Percentiles rank a stretch among this genome's conserved stretches.
Evolutionary conservation across 2,113 vertebrate genomes (phyloP).

Genomic region (Tragelaphus buxtoni): DNA sequence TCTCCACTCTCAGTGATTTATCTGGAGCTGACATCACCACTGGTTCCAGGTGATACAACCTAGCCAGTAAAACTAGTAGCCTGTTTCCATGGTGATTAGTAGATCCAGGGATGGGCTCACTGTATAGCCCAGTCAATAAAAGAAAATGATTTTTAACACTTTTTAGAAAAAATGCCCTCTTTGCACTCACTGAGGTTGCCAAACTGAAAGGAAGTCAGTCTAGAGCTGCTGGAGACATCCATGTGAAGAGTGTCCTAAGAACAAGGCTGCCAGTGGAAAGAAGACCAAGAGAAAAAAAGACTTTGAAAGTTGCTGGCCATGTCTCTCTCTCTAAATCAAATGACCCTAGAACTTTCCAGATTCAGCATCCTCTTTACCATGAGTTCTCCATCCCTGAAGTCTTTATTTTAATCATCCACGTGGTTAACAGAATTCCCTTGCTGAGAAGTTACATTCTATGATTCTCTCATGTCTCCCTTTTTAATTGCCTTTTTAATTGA

Average conservation of each 20-base stretch:
- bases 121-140: neutral
- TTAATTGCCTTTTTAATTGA: neutral
- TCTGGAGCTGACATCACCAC: neutral
- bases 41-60: neutral
- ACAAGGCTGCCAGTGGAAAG: neutral
- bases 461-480: neutral
- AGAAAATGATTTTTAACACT: neutral
- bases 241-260: neutral
- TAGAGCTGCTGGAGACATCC: neutral
- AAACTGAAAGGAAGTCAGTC: neutral
- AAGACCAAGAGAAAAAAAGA: neutral
- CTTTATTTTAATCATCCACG: neutral
- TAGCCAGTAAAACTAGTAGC: neutral
- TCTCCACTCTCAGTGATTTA: neutral
- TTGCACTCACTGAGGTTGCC: neutral
- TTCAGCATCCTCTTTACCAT: neutral
- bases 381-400: neutral
- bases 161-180: neutral
- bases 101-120: neutral
- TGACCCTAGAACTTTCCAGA: neutral
- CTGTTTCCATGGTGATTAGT: neutral
- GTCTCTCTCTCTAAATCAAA: neutral
- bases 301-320: neutral
- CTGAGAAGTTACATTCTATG: neutral
- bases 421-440: neutral